phyloP scores from a whole-genome alignment of 2,113 vertebrate genomes.

The Hipposideros armiger region DNA sequence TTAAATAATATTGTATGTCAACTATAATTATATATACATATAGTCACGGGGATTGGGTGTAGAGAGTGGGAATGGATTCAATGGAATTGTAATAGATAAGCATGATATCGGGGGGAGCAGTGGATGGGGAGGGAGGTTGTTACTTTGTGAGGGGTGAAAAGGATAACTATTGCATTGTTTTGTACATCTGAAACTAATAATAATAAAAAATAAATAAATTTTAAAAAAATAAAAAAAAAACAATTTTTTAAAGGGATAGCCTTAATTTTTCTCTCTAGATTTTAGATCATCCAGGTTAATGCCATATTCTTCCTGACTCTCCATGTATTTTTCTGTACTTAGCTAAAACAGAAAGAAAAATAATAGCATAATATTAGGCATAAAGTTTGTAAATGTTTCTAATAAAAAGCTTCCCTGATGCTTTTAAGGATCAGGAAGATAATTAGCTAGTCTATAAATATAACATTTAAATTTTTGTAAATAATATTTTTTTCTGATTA shows the following conservation, averaged over 20 bases:
- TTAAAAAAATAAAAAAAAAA: too few relatives aligned
- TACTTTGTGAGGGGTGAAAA: too few relatives aligned
- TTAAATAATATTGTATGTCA: too few relatives aligned
- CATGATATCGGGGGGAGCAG: too few relatives aligned
- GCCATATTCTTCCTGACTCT: not conserved
- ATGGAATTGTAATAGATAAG: too few relatives aligned
- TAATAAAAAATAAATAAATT: too few relatives aligned
- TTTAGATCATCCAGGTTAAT: constrained; percentile 18
- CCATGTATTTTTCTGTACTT: not conserved
- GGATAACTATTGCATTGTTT: too few relatives aligned
- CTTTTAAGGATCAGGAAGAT: not conserved
- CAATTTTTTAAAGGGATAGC: not conserved
- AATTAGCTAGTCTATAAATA: not conserved
- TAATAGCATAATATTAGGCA: not conserved
- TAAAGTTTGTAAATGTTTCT: not conserved
- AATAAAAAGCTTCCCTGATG: not conserved
- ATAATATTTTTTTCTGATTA: constrained; percentile 19
- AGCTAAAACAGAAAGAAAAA: constrained; percentile 11
- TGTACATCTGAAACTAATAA: too few relatives aligned
- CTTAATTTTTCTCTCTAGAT: not conserved
- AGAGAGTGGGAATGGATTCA: too few relatives aligned
- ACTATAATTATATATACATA: too few relatives aligned
- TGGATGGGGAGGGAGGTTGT: too few relatives aligned
- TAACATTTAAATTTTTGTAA: constrained; percentile 24
- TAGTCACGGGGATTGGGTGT: too few relatives aligned